Evolutionary conservation across 2,797 vertebrate species (phyloP).

Genomic region (Phrynocephalus forsythii): DNA sequence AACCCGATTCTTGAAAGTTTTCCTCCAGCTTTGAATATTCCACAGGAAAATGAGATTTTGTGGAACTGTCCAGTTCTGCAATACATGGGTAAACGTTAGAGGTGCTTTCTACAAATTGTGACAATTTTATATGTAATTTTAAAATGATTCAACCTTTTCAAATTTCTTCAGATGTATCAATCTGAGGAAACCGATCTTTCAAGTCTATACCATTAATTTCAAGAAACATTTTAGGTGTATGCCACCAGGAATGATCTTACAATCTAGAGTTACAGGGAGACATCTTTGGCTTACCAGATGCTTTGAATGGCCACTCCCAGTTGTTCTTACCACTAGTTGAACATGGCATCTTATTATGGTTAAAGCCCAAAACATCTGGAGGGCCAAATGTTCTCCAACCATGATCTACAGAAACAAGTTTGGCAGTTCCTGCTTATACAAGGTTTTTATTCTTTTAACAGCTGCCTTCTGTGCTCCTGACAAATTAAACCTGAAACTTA

Average conservation of each 20-base stretch:
- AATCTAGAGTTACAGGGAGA: background rate
- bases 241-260: background rate
- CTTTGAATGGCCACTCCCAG: no score
- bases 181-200: conserved; percentile 33
- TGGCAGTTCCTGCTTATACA: background rate
- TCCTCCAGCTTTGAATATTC: conserved; percentile 84
- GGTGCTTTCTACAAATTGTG: conserved; percentile 25
- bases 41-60: conserved; percentile 77
- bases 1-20: conserved; percentile 82
- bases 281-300: no score
- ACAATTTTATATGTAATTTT: conserved; percentile 20
- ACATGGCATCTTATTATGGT: no score
- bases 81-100: conserved; percentile 44
- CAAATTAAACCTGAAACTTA: background rate
- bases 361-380: no score
- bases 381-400: no score
- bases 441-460: background rate
- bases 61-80: conserved; percentile 82
- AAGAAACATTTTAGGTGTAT: background rate
- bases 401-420: no score
- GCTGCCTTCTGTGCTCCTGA: background rate
- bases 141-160: conserved; percentile 16
- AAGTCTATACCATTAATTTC: conserved; percentile 29
- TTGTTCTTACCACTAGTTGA: no score
- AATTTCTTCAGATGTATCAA: conserved; percentile 30